Base-by-base conservation (phyloP, 2,797 vertebrate species). In the Gallinago solitaria region DNA sequence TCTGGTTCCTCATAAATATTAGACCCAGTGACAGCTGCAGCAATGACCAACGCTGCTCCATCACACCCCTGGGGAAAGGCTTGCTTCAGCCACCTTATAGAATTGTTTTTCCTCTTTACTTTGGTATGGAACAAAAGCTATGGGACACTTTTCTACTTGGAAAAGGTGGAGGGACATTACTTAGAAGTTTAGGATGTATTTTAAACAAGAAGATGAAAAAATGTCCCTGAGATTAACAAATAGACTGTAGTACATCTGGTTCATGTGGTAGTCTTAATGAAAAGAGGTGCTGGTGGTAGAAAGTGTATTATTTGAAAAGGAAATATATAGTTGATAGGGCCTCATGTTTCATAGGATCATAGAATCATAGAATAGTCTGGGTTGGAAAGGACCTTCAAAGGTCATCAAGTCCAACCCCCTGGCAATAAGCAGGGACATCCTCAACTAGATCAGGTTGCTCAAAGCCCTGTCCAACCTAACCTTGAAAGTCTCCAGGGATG, bases 381-480 rank as follows among this genome's bases (percentile, higher is more conserved):
- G 8, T 32, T 64, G 27, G 18, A 76, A 85, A 8, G 8, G 7
- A 64, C 43, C 4, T 57, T 89, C 59, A 41, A 53, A 77, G 12
- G 10, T 50, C 4, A 3, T 25, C 13, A 76, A 53, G 19, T 67
- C 51, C 28, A 69, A 13, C 6, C 2, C 1, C 16, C 7, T 17
- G 45, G 15, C 12, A 65, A 25, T 28, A 7, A 50, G 48, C 48
- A 50, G 13, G 9, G 21, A 71, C 6, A 68, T 56, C 53, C 74
- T 60, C 32, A 57, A 50, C 17, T 28, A 21, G 6, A n/a, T 67
- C 51, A 77, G 5, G 8, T 67, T 70, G 19, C 12, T 87, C 32
- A 89, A 45, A 71, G 6, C 3, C 16, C 33, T 0, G 0, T 82
- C 5, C 9, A 56, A 2, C 5, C 5, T 23, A 8, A 7, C 9